Base-by-base conservation (phyloP, 2,797 vertebrate genomes). In the Xerus rutilus region DNA sequence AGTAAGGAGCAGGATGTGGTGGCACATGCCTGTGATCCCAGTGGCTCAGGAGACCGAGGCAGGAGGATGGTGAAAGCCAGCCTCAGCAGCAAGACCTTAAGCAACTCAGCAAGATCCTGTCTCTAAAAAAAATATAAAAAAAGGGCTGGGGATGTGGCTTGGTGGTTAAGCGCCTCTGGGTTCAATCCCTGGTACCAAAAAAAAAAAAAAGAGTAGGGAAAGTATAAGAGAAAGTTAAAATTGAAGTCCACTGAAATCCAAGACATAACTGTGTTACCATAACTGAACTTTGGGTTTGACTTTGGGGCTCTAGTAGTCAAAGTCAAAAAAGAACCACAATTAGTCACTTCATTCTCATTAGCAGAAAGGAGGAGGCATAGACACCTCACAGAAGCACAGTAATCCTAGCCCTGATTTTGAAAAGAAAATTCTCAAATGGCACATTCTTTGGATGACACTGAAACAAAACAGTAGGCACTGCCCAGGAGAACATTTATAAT, bases 401-500 rank as follows among this genome's bases (percentile, higher is more conserved):
- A 35, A 43, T 67, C 78, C 35, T 20, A 45, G 11, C 5, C 67
- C 4, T 23, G 20, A 59, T 45, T 92, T 59, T 77, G 69, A 82
- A 89, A 95, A 52, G 73, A 9, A 77, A 92, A 78, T 57, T 85
- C 21, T 81, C 91, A 72, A 67, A 81, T 76, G 47, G 39, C 69
- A 1, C 8, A 23, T 21, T 91, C 28, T 81, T 73, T 54, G 13
- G 10, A 25, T 28, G 45, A 7, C 20, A 69, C 30, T 83, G 39
- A 86, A n/a, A 7, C 28, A 17, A 82, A 47, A 84, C 18, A 59
- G 54, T 6, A 89, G 43, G 30, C 39, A 45, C n/a, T 69, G 43
- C 2, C 85, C 85, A 13, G 73, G n/a, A 86, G 69, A 59, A 84
- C n/a, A 62, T 59, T 76, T 77, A 35, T 32, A 64, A 39, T 49